Percentiles rank a stretch among this genome's conserved stretches.
phyloP scores from a whole-genome alignment of 1,140 invertebrate genomes.

The Eueides isabella region DNA sequence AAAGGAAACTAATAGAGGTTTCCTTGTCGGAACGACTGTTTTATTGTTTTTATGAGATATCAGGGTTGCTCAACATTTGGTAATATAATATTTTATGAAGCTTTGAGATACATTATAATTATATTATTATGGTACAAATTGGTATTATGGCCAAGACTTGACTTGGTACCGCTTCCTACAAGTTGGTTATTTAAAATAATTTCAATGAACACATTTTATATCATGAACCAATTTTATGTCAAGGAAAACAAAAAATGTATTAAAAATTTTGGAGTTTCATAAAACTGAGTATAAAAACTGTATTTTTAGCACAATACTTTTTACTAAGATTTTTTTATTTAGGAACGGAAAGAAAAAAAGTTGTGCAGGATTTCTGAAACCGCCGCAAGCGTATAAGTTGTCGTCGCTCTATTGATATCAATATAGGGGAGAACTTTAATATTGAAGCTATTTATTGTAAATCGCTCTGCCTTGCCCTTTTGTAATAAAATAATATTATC shows the following conservation, averaged over 20 bases:
- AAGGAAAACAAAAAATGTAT: no score
- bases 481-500: slow-evolving; percentile 63
- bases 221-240: neutral
- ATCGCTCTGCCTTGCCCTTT: slow-evolving; percentile 69
- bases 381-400: slow-evolving; percentile 69
- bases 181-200: neutral
- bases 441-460: slow-evolving; percentile 81
- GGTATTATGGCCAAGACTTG: no score
- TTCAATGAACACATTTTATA: neutral
- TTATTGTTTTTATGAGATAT: slow-evolving; percentile 64
- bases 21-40: slow-evolving; percentile 68
- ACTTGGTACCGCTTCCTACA: no score
- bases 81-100: neutral
- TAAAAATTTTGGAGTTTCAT: no score
- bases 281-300: no score
- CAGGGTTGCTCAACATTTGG: slow-evolving; percentile 56
- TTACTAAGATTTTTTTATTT: neutral
- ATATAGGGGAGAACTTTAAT: slow-evolving; percentile 77
- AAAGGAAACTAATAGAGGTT: slow-evolving; percentile 76
- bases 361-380: slow-evolving; percentile 59
- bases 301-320: neutral
- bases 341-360: slow-evolving; percentile 25
- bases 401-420: slow-evolving; percentile 74
- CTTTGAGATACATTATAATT: neutral
- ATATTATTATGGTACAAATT: no score